Evolutionary conservation across 2,888 invertebrate genomes (phyloP), one percentile per base, ranked within the genome.

Genomic region (Agrenia bidenticulata): DNA sequence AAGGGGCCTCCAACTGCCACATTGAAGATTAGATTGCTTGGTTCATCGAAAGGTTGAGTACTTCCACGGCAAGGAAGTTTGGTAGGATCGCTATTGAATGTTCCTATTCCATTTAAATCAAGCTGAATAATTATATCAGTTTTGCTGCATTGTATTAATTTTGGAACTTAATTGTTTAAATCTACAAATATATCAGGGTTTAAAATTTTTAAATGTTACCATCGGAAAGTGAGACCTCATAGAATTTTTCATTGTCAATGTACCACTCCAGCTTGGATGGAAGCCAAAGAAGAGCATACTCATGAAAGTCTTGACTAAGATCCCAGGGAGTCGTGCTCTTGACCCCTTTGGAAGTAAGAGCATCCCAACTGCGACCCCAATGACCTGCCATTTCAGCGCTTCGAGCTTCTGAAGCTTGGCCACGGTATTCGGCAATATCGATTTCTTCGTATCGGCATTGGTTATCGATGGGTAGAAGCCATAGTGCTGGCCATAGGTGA

Each of bases 381-480:
- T 73, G 73, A 39, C 58, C 73, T 4, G 70, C 69, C 63, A 65
- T 56, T 64, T 75, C 75, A 13, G 69, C 26, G 32, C 55, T 67
- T 11, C 56, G 27, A 13, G 67, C 66, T 42, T 73, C 66, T 11
- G 57, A 54, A 13, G 71, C 45, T 61, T 75, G 72, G 9, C 75
- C 75, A n/a, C 75, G 54, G 37, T 70, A 75, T 55, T 75, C 75
- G 19, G 72, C 73, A 50, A 75, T 74, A 61, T 75, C 75, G 37
- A 75, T 73, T 61, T 75, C 75, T 49, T 75, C 75, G 49, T 73
- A 75, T 2, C 73, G 71, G 41, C 75, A 75, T 4, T 65, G 51
- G 50, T 61, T 69, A 49, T 67, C 64, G 17, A 63, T 32, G 13
- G 63, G 62, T 21, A 73, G 53, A 1, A 70, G 58, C 64, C 73